Evolutionary conservation across 1,140 invertebrate species (phyloP), one percentile per base, ranked within the genome.

Genomic region (Cardiocondyla obscurior): DNA sequence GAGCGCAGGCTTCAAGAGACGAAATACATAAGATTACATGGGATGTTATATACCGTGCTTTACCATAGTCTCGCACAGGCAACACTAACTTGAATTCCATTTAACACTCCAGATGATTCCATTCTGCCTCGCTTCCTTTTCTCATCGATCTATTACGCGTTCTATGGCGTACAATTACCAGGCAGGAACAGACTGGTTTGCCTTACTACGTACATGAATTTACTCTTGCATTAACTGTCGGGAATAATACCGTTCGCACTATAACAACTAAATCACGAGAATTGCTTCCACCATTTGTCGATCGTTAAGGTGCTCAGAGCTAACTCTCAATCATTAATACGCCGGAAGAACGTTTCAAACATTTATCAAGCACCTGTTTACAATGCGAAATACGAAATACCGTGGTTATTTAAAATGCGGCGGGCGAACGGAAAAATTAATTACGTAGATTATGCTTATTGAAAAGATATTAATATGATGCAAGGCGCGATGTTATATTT

Each of bases 11-110:
- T 72, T 36, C 36, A 73, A 28, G 36, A 55, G 58, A 51, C 70
- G 70, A 82, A 82, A 79, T 76, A 76, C 36, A 74, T 64, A 76
- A 82, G 55, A 76, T 82, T 74, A 74, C 46, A 82, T 73, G 16
- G 53, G 58, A 28, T 39, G 57, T 33, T 74, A 64, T 74, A 53
- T 76, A 82, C 46, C n/a, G 16, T 46, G 25, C 33, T 79, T 44
- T 19, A 44, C 30, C 57, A 36, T 12, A 58, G 30, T 79, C 67
- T 70, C 33, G 33, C 33, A 42, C 39, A 70, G 77, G 57, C 69
- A 81, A 81, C 77, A 73, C 67, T 81, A 72, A 81, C 67, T 73
- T 73, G 77, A 81, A 81, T 81, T 73, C 77, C 69, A 73, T 73
- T 81, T 81, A 73, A 81, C 77, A 81, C 77, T 81, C 53, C 69